Evolutionary conservation across 2,888 invertebrate species (phyloP).

Genomic region (Drosophila meridiana): DNA sequence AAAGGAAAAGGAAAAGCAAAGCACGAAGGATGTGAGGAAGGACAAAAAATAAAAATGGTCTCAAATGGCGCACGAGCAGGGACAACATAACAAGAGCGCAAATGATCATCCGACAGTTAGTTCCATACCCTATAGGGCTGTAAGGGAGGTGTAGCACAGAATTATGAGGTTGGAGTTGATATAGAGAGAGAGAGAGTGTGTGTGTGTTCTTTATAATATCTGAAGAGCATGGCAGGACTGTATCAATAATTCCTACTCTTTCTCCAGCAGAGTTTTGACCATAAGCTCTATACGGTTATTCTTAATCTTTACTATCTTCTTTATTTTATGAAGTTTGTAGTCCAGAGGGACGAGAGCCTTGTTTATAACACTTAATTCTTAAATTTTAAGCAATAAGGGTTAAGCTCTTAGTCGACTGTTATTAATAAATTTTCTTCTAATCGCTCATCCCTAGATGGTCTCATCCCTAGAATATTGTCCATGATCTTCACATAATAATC

Average conservation of each 20-base stretch:
- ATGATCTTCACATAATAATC: neutral
- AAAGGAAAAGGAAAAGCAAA: slow-evolving; percentile 2
- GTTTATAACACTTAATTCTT: too few species aligned
- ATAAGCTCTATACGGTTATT: neutral
- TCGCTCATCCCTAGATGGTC: neutral
- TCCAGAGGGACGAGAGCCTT: too few species aligned
- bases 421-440: neutral
- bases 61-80: slow-evolving; percentile 55
- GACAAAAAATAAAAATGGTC: slow-evolving; percentile 45
- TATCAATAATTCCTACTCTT: neutral
- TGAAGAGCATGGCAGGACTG: too few species aligned
- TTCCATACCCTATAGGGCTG: neutral
- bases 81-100: slow-evolving; percentile 36
- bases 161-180: neutral
- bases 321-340: too few species aligned
- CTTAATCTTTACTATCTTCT: neutral
- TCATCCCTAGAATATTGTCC: neutral
- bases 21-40: slow-evolving; percentile 2
- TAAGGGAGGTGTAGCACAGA: neutral
- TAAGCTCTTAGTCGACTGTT: too few species aligned
- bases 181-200: neutral
- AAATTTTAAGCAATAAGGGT: too few species aligned
- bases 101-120: slow-evolving; percentile 42
- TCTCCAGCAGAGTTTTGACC: too few species aligned
- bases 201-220: too few species aligned